phyloP scores from a whole-genome alignment of 2,797 vertebrate genomes.

The Neoniphon sammara region DNA sequence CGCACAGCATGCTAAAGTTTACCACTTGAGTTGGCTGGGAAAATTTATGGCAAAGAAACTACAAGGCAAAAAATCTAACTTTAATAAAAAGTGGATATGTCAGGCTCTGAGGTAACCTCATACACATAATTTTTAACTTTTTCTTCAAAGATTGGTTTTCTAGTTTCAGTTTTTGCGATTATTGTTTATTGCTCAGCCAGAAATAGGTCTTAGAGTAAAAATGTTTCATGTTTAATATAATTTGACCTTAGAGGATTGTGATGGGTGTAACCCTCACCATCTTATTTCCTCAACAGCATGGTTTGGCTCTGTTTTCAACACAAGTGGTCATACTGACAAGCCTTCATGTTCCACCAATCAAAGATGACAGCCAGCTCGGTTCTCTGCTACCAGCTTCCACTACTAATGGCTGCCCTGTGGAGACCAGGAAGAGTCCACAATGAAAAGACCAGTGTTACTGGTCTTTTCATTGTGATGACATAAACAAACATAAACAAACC shows the following conservation, averaged over 20 bases:
- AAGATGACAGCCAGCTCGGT: conserved; percentile 41
- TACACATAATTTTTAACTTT: too few relatives aligned
- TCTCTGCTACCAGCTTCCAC: conserved; percentile 11
- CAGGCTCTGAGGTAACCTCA: too few relatives aligned
- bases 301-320: conserved; percentile 41
- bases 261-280: conserved; percentile 61
- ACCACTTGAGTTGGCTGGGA: too few relatives aligned
- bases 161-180: too few relatives aligned
- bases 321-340: conserved; percentile 42
- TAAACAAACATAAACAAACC: conserved; percentile 53
- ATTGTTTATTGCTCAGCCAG: too few relatives aligned
- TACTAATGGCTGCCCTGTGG: conserved; percentile 32
- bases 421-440: conserved; percentile 38
- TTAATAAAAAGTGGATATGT: too few relatives aligned
- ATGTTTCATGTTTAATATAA: not conserved
- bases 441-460: conserved; percentile 59
- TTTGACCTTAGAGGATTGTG: not conserved
- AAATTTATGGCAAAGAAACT: too few relatives aligned
- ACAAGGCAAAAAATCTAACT: too few relatives aligned
- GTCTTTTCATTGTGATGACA: too few relatives aligned
- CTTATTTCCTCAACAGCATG: conserved; percentile 57
- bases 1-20: too few relatives aligned
- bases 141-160: too few relatives aligned
- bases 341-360: conserved; percentile 39
- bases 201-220: too few relatives aligned